phyloP scores from a whole-genome alignment of 2,797 vertebrate species.

The Chrysocyon brachyurus region DNA sequence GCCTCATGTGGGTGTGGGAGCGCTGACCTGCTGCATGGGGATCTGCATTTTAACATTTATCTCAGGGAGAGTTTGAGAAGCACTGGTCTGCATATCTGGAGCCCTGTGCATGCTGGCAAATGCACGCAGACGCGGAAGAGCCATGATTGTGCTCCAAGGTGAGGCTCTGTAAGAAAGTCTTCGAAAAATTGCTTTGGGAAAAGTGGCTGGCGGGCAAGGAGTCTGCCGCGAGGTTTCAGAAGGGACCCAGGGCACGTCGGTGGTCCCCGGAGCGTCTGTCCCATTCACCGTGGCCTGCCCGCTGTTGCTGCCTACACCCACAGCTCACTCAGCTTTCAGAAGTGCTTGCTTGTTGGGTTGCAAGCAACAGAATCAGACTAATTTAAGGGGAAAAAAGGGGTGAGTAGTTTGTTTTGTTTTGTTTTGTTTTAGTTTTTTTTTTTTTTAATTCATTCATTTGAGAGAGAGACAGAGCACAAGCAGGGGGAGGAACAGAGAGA shows the following conservation, averaged over 20 bases:
- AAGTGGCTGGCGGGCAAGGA: not conserved
- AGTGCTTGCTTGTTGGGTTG: not conserved
- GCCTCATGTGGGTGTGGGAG: rapidly evolving
- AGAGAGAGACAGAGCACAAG: too few species aligned
- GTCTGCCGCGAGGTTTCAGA: not conserved
- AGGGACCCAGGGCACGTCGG: too few species aligned
- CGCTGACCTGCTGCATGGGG: too few species aligned
- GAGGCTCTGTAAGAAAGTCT: conserved; percentile 6
- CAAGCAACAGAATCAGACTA: not conserved
- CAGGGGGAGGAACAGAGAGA: not conserved
- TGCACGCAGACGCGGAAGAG: not conserved
- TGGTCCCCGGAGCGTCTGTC: not conserved
- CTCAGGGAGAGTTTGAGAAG: not conserved
- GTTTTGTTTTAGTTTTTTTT: too few species aligned
- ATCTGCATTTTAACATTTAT: not conserved
- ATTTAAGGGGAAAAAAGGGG: not conserved
- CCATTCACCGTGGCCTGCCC: not conserved
- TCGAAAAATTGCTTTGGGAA: not conserved
- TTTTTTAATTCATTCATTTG: not conserved
- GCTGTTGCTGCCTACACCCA: not conserved
- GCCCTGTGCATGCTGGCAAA: not conserved
- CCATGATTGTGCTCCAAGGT: not conserved
- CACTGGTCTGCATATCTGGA: not conserved
- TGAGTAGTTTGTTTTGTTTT: not conserved
- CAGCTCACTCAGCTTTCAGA: too few species aligned